Base-by-base conservation (phyloP, 2,797 vertebrate species). In the Pseudochaenichthys georgianus region DNA sequence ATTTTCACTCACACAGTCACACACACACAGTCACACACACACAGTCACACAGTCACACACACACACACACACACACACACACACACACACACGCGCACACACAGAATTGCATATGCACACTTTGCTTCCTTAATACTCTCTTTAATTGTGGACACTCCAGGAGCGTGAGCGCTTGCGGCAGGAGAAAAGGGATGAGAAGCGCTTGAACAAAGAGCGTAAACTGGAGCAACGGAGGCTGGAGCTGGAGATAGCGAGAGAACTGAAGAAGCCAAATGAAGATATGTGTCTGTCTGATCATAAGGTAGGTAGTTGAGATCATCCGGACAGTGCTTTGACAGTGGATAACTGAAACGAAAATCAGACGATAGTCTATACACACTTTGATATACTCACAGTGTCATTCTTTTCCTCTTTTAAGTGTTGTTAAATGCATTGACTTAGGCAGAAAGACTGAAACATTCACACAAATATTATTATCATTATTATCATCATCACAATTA, bases 281-380 rank as follows among this genome's bases (percentile, higher is more conserved):
- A 99, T 99, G 98, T 99, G 98, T 92, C 96, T 99, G 89, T 96
- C 97, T 70, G 98, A 99, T 93, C 98, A 99, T 87, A 98, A 99
- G 97, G 98, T 99, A 95, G 84, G 70, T 21, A 77, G 31, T 41
- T 38, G 34, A 38, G 38, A 19, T 38, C 50, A 58, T 67, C 28
- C 1, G 9, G 28, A 42, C 48, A 70, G 17, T 45, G 57, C 12
- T 45, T 10, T 38, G 21, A 21, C 2, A 21, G 43, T 57, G 64
- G 21, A 64, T 68, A 17, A 42, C 13, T 1, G 2, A 51, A 11
- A 15, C 21, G 50, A 34, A 34, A 34, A 28, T 28, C 23, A 1
- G 3, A 38, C 53, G 41, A 7, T 23, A 38, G 41, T 23, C 12
- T 7, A 60, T 13, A 23, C 41, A 55, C 15, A 58, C 5, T 43